Evolutionary conservation across 2,888 invertebrate genomes (phyloP).

Genomic region (Nemotelus nigrinus): DNA sequence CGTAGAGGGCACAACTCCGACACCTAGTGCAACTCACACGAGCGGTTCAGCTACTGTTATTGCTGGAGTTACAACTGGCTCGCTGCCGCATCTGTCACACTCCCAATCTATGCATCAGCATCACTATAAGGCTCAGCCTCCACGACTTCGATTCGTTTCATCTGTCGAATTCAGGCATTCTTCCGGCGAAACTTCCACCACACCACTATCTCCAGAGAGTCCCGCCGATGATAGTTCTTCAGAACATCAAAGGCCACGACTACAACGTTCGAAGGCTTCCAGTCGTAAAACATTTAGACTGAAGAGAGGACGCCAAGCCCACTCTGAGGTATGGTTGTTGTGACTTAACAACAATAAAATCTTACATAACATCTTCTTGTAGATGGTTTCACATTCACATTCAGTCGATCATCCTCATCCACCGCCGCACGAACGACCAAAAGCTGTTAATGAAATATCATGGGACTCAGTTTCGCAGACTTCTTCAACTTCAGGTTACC

Average conservation of each 20-base stretch:
- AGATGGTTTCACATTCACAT: conserved; percentile 34
- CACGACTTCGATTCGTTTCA: conserved; percentile 82
- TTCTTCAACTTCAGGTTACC: conserved; percentile 87
- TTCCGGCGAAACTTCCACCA: conserved; percentile 81
- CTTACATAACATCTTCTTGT: conserved; percentile 11
- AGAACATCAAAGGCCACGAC: conserved; percentile 70
- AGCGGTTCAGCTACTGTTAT: conserved; percentile 27
- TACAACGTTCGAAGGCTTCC: conserved; percentile 93
- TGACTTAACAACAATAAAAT: not conserved
- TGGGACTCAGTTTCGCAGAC: conserved; percentile 86
- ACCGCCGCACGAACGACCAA: conserved; percentile 56
- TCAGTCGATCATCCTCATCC: conserved; percentile 51
- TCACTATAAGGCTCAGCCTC: conserved; percentile 65
- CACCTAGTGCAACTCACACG: conserved; percentile 40
- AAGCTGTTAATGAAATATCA: conserved; percentile 72
- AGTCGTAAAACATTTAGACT: conserved; percentile 93
- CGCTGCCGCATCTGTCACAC: conserved; percentile 65
- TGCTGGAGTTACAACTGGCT: conserved; percentile 52
- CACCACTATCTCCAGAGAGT: conserved; percentile 79
- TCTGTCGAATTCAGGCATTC: conserved; percentile 84
- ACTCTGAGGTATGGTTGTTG: conserved; percentile 70
- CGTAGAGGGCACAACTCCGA: conserved; percentile 55
- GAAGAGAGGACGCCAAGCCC: conserved; percentile 78
- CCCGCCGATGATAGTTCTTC: conserved; percentile 75
- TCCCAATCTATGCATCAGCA: conserved; percentile 64